phyloP scores from a whole-genome alignment of 92 coral and sea anemone genomes.

The Ricordea florida region DNA sequence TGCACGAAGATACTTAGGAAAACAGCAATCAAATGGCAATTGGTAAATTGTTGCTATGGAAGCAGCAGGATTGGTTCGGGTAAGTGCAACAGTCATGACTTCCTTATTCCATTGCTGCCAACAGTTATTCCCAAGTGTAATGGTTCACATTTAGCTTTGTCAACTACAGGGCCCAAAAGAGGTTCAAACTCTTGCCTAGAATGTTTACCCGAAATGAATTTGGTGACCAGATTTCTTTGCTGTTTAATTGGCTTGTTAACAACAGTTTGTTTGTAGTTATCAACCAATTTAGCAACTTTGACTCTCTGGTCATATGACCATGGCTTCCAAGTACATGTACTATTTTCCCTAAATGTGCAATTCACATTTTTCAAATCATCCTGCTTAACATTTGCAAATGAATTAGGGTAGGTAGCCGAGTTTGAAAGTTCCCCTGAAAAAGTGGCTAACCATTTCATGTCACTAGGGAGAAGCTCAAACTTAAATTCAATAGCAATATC shows the following conservation, averaged over 20 bases:
- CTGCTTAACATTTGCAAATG: constrained; percentile 66
- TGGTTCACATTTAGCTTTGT: constrained; percentile 40
- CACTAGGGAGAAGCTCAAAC: constrained; percentile 60
- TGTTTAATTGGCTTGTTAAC: constrained; percentile 39
- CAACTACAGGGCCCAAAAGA: constrained; percentile 44
- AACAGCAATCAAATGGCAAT: constrained; percentile 35
- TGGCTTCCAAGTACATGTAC: constrained; percentile 71
- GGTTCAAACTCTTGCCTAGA: constrained; percentile 61
- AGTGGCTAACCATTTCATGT: constrained; percentile 69
- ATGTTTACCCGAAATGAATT: constrained; percentile 36
- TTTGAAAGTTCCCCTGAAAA: constrained; percentile 71
- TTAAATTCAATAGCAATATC: constrained; percentile 40
- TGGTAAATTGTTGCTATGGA: constrained; percentile 27
- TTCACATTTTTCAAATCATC: constrained; percentile 28
- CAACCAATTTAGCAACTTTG: constrained; percentile 54
- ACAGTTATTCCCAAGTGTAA: constrained; percentile 45
- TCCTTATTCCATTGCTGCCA: constrained; percentile 40
- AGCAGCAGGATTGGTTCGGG: constrained; percentile 10
- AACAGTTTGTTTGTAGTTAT: constrained; percentile 44
- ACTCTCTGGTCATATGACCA: constrained; percentile 54
- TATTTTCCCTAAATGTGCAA: constrained; percentile 56
- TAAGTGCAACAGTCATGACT: constrained; percentile 12
- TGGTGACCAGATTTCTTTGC: constrained; percentile 27
- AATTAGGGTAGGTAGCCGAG: constrained; percentile 65
- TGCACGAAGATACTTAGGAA: constrained; percentile 34